phyloP scores from a whole-genome alignment of 2,797 vertebrate genomes.

The Silurus lanzhouensis region DNA sequence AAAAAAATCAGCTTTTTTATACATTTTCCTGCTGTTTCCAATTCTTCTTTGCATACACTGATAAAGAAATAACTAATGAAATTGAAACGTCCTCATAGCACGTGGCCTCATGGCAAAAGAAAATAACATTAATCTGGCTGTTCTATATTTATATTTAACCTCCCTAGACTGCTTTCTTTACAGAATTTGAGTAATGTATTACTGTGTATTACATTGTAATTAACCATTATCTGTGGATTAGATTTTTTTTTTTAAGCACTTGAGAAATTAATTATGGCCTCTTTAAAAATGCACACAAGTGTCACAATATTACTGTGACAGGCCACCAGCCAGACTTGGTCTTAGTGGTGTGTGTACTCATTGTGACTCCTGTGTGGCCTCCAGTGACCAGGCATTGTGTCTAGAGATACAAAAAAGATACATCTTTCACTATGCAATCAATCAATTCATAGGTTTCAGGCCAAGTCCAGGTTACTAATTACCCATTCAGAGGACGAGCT shows the following conservation, averaged over 20 bases:
- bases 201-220: conserved; percentile 63
- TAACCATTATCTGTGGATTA: conserved; percentile 68
- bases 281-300: conserved; percentile 50
- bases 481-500: conserved; percentile 72
- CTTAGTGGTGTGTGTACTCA: conserved; percentile 40
- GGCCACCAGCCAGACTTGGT: conserved; percentile 57
- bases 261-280: conserved; percentile 66
- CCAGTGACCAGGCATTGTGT: conserved; percentile 55
- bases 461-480: conserved; percentile 78
- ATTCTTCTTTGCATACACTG: background rate
- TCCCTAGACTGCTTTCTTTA: conserved; percentile 45
- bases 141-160: conserved; percentile 64
- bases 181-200: conserved; percentile 65
- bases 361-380: conserved; percentile 24
- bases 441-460: conserved; percentile 75
- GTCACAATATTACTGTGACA: conserved; percentile 60
- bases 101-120: conserved; percentile 57
- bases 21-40: background rate
- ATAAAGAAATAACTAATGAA: conserved; percentile 46
- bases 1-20: background rate
- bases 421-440: conserved; percentile 73
- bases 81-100: conserved; percentile 67
- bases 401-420: conserved; percentile 60
- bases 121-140: conserved; percentile 75
- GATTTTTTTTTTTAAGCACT: conserved; percentile 60